Percentiles rank a stretch among this genome's conserved stretches.
These are phyloP conservation scores for Drosophila rufa DNA, from an alignment of 1,140 invertebrate genomes.

Conservation along the genomic window DNA sequence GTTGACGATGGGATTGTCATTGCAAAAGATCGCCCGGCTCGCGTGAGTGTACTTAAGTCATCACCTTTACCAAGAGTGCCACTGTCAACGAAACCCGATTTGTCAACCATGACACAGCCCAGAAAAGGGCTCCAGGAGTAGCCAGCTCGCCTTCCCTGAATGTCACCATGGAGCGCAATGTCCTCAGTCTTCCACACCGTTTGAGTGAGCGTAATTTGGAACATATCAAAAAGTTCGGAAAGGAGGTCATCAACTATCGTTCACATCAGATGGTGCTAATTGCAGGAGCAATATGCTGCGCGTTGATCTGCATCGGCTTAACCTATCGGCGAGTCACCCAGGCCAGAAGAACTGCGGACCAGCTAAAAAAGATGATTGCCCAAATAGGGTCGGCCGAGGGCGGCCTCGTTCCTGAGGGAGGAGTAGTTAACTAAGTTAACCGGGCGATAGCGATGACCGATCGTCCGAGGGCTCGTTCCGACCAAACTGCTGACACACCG, in stretches of 20 bases:
- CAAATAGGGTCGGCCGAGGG: not conserved
- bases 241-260: not conserved
- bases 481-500: too few species aligned
- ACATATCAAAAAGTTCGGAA: constrained; percentile 1
- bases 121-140: not conserved
- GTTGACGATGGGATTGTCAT: not conserved
- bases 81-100: not conserved
- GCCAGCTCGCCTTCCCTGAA: too few species aligned
- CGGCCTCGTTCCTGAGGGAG: too few species aligned
- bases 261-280: not conserved
- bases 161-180: not conserved
- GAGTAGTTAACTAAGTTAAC: not conserved
- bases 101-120: not conserved
- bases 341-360: not conserved
- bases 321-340: too few species aligned
- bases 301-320: not conserved
- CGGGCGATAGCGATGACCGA: not conserved
- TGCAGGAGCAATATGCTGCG: constrained; percentile 2
- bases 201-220: constrained; percentile 7
- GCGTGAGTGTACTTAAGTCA: not conserved
- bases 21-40: not conserved
- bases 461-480: not conserved
- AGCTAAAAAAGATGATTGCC: not conserved
- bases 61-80: not conserved
- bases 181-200: not conserved